Evolutionary conservation across 1,140 invertebrate genomes (phyloP), one percentile per base, ranked within the genome.

Genomic region (Lordiphosa stackelbergi): DNA sequence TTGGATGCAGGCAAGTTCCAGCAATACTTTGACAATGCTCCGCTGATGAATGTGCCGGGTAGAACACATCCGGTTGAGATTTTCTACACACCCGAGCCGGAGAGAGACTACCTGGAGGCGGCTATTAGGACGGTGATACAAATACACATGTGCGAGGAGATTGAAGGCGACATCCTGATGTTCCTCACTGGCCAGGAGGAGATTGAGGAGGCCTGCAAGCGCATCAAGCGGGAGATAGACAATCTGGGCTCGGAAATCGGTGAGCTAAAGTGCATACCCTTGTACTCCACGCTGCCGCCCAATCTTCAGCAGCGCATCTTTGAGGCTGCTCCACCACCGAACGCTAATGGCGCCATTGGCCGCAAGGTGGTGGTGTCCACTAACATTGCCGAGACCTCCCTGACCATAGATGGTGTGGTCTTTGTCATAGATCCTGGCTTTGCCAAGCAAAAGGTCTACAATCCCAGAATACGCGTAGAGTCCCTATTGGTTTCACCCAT

Each of bases 391-490:
- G 98, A 99, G 90, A 99, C 98, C 0, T 99, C 98, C 0, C 89
- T 99, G 4, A 99, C 98, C 1, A 99, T 99, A 79, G 98, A 99
- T 86, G 98, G 98, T 56, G 97, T 99, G n/a, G 98, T 99, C 5
- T 99, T 99, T 90, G 98, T 99, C 1, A 99, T 99, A 85, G 98
- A 99, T 90, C 98, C 98, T n/a, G 98, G 98, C 10, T 99, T 99
- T 91, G 97, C 98, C 0, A 99, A 99, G 88, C 98, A 99, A 88
- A 99, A 99, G 90, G 95, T 99, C 0, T 99, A 98, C 87, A 98
- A 99, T 90, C 97, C 97, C 8, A 91, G 97, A 75, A 98, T 98
- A 79, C 91, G 98, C 62, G 98, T 99, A 3, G 98, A 99, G 88
- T 99, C 97, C 9, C 90, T 99, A 9, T 89, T 99, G 5, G 98